phyloP scores from a whole-genome alignment of 1,140 invertebrate species.

The Drosophila navojoa region DNA sequence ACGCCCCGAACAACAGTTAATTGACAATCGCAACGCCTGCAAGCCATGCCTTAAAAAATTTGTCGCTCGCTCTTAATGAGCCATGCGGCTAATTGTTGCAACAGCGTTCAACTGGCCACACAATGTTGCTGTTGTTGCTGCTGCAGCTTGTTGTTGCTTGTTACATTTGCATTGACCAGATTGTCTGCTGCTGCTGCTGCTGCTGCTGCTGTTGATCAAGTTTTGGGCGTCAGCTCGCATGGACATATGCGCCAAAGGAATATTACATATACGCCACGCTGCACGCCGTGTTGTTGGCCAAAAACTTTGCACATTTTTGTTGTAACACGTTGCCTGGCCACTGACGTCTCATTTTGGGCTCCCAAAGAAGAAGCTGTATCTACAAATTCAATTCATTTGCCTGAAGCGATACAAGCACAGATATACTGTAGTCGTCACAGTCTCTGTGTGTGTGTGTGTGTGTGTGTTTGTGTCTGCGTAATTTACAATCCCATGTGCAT shows the following conservation, averaged over 20 bases:
- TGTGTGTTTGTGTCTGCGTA: slow-evolving; percentile 55
- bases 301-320: slow-evolving; percentile 70
- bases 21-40: slow-evolving; percentile 54
- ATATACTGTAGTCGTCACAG: not conserved
- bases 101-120: slow-evolving; percentile 6
- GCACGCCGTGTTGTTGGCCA: slow-evolving; percentile 40
- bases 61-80: slow-evolving; percentile 58
- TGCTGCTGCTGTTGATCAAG: slow-evolving; percentile 31
- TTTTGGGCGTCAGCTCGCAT: slow-evolving; percentile 48
- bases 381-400: slow-evolving; percentile 56
- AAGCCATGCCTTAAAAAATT: slow-evolving; percentile 50
- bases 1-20: slow-evolving; percentile 65
- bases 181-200: slow-evolving; percentile 49
- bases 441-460: slow-evolving; percentile 5
- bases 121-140: slow-evolving; percentile 10
- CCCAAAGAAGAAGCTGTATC: slow-evolving; percentile 43
- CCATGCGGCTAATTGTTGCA: slow-evolving; percentile 59
- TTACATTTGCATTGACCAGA: slow-evolving; percentile 64
- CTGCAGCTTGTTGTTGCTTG: slow-evolving; percentile 11
- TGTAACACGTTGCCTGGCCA: slow-evolving; percentile 44
- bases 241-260: slow-evolving; percentile 61
- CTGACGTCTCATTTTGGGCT: slow-evolving; percentile 53
- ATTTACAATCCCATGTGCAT: slow-evolving; percentile 73
- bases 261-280: slow-evolving; percentile 75
- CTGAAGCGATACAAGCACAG: slow-evolving; percentile 32